These are phyloP conservation scores for Actinia tenebrosa DNA, from an alignment of 64 coral and sea anemone species.

Conservation along the genomic window DNA sequence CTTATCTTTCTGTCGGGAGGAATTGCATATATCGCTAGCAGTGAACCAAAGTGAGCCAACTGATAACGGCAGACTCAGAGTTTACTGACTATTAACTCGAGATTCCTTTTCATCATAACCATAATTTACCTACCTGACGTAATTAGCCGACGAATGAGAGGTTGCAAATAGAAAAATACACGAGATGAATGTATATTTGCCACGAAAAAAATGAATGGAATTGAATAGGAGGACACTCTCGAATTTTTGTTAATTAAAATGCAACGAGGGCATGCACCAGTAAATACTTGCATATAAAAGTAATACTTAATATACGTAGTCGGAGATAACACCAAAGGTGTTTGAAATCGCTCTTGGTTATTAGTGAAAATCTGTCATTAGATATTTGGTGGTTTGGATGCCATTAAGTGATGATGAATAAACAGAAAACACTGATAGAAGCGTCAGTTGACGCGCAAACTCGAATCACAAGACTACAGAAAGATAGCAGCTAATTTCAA, in stretches of 20 bases:
- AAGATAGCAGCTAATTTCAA: background rate
- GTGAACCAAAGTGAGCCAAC: background rate
- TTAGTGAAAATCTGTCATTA: background rate
- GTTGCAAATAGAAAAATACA: background rate
- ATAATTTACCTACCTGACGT: background rate
- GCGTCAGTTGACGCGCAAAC: background rate
- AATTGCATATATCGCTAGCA: background rate
- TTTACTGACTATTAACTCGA: background rate
- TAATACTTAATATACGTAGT: background rate
- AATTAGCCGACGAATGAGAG: background rate
- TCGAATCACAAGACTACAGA: background rate
- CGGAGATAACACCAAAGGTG: background rate
- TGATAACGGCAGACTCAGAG: background rate
- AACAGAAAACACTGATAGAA: background rate
- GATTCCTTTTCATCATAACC: background rate
- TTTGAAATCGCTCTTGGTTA: background rate
- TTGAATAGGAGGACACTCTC: background rate
- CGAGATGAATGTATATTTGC: background rate
- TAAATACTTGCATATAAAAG: background rate
- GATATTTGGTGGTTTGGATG: background rate
- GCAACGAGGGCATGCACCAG: background rate
- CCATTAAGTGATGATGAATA: background rate
- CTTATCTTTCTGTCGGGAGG: constrained; percentile 9
- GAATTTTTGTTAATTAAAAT: background rate
- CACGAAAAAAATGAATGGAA: background rate